Percentiles rank a stretch among this genome's conserved stretches.
Evolutionary conservation across 2,888 invertebrate species (phyloP).

Genomic region (Thyatira batis): DNA sequence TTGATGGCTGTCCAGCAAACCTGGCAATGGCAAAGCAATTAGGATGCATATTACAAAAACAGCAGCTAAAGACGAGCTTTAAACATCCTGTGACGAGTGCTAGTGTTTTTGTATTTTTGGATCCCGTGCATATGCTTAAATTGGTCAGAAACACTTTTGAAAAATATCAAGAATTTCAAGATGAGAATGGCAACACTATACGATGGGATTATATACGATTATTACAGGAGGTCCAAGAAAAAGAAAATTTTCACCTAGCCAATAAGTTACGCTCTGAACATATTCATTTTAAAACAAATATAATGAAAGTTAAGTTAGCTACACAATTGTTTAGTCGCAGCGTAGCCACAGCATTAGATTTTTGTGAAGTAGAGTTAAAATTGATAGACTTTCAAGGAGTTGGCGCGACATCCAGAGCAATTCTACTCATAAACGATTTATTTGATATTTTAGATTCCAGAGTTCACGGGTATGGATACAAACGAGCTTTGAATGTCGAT

Average conservation of each 20-base stretch:
- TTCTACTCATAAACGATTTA: slow-evolving; percentile 18
- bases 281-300: slow-evolving; percentile 13
- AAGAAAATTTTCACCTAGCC: slow-evolving; percentile 16
- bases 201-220: slow-evolving; percentile 9
- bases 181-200: background rate
- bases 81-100: background rate
- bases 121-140: slow-evolving; percentile 16
- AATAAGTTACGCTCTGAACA: slow-evolving; percentile 12
- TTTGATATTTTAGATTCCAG: slow-evolving; percentile 20
- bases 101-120: slow-evolving; percentile 5
- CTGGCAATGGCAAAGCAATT: slow-evolving; percentile 19
- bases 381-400: slow-evolving; percentile 10
- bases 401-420: slow-evolving; percentile 8
- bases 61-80: background rate
- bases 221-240: slow-evolving; percentile 12
- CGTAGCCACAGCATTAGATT: slow-evolving; percentile 13
- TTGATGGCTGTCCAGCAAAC: slow-evolving; percentile 26
- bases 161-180: background rate
- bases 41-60: slow-evolving; percentile 14
- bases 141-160: slow-evolving; percentile 12
- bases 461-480: slow-evolving; percentile 8
- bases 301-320: slow-evolving; percentile 19
- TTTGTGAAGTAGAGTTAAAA: slow-evolving; percentile 10
- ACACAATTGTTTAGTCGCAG: slow-evolving; percentile 16
- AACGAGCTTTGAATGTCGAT: slow-evolving; percentile 3